Evolutionary conservation across 2,113 vertebrate genomes (phyloP).

Genomic region (Corythornis cristatus): DNA sequence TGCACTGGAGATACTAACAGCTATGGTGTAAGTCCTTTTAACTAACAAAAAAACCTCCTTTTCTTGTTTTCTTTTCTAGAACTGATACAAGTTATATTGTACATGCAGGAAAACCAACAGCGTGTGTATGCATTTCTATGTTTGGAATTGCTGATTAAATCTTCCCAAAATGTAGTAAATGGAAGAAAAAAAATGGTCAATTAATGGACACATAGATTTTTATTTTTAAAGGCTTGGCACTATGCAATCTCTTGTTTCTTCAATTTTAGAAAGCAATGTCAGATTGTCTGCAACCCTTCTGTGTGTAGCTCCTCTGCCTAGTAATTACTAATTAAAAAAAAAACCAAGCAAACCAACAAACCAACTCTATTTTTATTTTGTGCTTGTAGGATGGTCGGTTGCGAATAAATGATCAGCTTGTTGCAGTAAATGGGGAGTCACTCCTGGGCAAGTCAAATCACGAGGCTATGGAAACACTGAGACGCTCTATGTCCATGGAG

Average conservation of each 20-base stretch:
- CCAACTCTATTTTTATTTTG: not conserved
- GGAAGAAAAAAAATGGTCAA: not conserved
- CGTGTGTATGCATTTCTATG: not conserved
- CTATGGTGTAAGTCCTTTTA: not conserved
- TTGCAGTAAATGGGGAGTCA: slow-evolving; percentile 93
- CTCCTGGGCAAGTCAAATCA: slow-evolving; percentile 93
- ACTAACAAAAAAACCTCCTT: not conserved
- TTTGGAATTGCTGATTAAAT: not conserved
- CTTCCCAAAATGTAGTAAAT: not conserved
- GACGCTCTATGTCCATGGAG: slow-evolving; percentile 97
- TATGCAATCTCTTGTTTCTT: not conserved
- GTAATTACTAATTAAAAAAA: too few species aligned
- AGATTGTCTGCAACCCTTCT: not conserved
- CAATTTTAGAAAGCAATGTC: not conserved
- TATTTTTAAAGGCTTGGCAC: not conserved
- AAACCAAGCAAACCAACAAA: too few species aligned
- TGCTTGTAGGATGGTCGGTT: slow-evolving; percentile 89
- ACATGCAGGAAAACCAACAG: not conserved
- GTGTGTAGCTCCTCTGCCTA: not conserved
- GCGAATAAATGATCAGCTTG: slow-evolving; percentile 90
- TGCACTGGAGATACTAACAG: not conserved
- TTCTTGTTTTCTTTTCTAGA: not conserved
- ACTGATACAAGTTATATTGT: not conserved
- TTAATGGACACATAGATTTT: not conserved
- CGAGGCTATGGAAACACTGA: slow-evolving; percentile 94